Base-by-base conservation (phyloP, 2,888 invertebrate species). In the Acleris cristana region DNA sequence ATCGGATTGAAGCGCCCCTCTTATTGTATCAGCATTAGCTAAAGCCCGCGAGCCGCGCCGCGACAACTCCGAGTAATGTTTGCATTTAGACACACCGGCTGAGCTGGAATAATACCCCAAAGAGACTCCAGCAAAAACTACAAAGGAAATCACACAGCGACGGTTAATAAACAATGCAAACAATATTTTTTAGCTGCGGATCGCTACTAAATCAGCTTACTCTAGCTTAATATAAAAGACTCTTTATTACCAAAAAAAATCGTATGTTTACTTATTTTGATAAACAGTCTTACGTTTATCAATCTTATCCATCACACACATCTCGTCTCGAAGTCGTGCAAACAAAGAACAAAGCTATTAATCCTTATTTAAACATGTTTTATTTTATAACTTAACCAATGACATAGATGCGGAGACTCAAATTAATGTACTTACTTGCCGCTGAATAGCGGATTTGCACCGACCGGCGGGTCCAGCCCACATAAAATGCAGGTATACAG, bases 1-100 rank as follows among this genome's bases (percentile, higher is more conserved):
- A 58, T 63, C 67, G 64, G 64, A 61, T 67, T 73, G 75, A 71
- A 71, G 74, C 66, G 76, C 76, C 76, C 74, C 74, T 79, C 77
- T 80, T 81, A 82, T 83, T 82, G 81, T 82, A 77, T 80, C 75
- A 76, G 78, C 80, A 82, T 84, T 83, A 84, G 75, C 74, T 73
- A 79, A 81, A 84, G 78, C 80, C 81, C 74, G 75, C 76, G 74
- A 72, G 77, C 75, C 76, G 76, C 76, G 75, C 76, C 73, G 70
- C 76, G 75, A 74, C 72, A 75, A 76, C 76, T 79, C 72, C 70
- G 67, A 74, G 76, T 77, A 73, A 76, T 77, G 75, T 79, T 81
- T 79, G 75, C 76, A 75, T 81, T 76, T 74, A 71, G 73, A 74
- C 69, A 73, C 72, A 49, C 49, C 67, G 52, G 34, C 62, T 58